A percentile compares a stretch with the other conserved stretches of the same genome.
These are phyloP conservation scores for Chalcosyrphus nemorum DNA, from an alignment of 2,888 invertebrate genomes.

Conservation along the genomic window DNA sequence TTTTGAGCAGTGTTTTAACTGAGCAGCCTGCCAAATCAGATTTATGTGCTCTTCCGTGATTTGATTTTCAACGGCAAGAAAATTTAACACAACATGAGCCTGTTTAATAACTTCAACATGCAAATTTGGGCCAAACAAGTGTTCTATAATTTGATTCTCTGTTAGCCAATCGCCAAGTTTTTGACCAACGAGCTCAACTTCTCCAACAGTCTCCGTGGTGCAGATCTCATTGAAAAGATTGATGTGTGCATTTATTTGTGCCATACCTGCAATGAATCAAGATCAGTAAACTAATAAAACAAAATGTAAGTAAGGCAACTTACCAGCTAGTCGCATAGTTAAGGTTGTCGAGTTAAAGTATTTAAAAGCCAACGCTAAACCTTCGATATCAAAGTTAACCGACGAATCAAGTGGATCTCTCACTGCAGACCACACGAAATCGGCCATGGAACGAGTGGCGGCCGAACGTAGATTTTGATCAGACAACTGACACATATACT, in stretches of 20 bases:
- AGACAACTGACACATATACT: constrained; percentile 96
- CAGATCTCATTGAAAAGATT: constrained; percentile 95
- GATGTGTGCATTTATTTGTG: constrained; percentile 97
- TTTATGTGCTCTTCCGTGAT: constrained; percentile 95
- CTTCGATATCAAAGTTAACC: constrained; percentile 93
- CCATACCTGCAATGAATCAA: constrained; percentile 83
- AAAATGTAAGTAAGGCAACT: constrained; percentile 49
- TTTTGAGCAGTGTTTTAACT: constrained; percentile 96
- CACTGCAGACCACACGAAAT: constrained; percentile 97
- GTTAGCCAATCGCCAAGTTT: constrained; percentile 94
- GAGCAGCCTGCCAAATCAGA: constrained; percentile 96
- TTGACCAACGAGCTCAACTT: constrained; percentile 92
- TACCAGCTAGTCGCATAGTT: constrained; percentile 95
- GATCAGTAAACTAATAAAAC: too few species aligned
- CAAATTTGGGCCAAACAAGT: constrained; percentile 97
- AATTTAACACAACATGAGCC: constrained; percentile 95
- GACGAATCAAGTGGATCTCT: constrained; percentile 95
- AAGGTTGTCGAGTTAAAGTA: constrained; percentile 97
- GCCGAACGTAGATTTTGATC: constrained; percentile 95
- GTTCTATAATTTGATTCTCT: constrained; percentile 94
- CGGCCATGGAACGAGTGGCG: constrained; percentile 95
- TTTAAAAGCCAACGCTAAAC: constrained; percentile 95
- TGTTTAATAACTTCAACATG: constrained; percentile 98
- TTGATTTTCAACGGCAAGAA: constrained; percentile 95
- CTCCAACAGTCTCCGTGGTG: constrained; percentile 92